Evolutionary conservation across 2,797 vertebrate species (phyloP), one percentile per base, ranked within the genome.

Genomic region (Gymnoscopelus microlampas): DNA sequence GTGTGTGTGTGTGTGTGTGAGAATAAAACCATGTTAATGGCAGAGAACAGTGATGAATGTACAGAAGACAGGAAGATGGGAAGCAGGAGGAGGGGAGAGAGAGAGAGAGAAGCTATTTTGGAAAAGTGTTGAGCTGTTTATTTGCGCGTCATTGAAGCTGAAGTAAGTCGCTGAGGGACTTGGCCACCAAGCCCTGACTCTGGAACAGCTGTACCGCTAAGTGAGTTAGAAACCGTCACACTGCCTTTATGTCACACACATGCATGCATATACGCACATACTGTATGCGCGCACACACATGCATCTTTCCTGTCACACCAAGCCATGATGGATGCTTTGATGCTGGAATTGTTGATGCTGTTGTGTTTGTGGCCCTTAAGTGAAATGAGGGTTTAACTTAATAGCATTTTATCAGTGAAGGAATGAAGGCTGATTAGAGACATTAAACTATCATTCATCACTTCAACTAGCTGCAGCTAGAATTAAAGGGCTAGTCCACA

Each of bases 401-500:
- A 96, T 95, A 95, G 94, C 85, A 90, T 95, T 97, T 96, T 96
- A 96, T 97, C 95, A 94, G 94, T 91, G 92, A 94, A 96, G 96
- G 96, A 96, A 95, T 96, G 96, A 96, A 95, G 93, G 92, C 96
- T 97, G 96, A 99, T 98, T 97, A 96, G 95, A 94, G 95, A 44
- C 95, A 95, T 98, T 98, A 96, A 98, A 96, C 97, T 97, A 95
- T 97, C 97, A 97, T 98, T 97, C 96, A 98, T 98, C 97, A 98
- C 94, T 92, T 93, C 92, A 97, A 97, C 96, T 95, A 97, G 95
- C 95, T 95, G 95, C 95, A 95, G 96, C 94, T 44, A 95, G 96
- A 96, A 97, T 98, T 98, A 96, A 95, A 95, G 95, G 95, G 95
- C 92, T 93, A 95, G 94, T 94, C 95, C 95, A 92, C 94, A 96